A percentile compares a stretch with the other conserved stretches of the same genome.
phyloP scores from a whole-genome alignment of 2,797 vertebrate genomes.

The Syndactyla subalaris region DNA sequence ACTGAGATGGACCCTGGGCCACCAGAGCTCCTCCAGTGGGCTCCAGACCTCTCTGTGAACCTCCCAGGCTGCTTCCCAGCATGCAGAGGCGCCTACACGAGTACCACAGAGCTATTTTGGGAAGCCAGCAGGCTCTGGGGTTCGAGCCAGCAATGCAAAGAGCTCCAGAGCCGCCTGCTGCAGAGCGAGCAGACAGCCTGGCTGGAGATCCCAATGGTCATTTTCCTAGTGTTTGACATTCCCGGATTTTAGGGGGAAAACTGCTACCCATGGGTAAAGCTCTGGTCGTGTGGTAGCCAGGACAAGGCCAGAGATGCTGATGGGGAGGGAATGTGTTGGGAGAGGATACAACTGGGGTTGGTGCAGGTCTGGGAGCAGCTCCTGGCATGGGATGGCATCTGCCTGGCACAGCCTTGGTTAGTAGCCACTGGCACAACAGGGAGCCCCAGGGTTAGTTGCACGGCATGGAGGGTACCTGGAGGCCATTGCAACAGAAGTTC shows the following conservation, averaged over 20 bases:
- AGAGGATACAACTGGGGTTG: neutral
- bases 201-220: rapidly evolving
- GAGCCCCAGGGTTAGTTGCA: neutral
- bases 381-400: neutral
- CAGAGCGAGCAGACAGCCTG: neutral
- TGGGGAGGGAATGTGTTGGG: rapidly evolving
- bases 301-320: neutral
- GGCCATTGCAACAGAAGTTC: slow-evolving; percentile 56
- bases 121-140: slow-evolving; percentile 2
- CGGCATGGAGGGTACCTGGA: slow-evolving; percentile 9
- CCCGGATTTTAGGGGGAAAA: neutral
- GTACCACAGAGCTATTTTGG: slow-evolving; percentile 25
- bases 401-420: neutral
- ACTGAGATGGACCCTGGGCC: rapidly evolving
- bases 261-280: neutral
- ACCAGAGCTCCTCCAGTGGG: neutral
- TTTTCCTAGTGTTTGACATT: rapidly evolving
- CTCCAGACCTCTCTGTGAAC: neutral
- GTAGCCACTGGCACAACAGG: neutral
- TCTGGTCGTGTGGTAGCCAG: neutral
- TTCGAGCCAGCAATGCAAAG: neutral
- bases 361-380: neutral
- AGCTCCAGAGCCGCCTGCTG: neutral
- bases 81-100: neutral
- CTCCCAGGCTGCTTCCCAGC: neutral